Conservation (phyloP, 2,888 invertebrate genomes). For the Acronicta leporina region DNA sequence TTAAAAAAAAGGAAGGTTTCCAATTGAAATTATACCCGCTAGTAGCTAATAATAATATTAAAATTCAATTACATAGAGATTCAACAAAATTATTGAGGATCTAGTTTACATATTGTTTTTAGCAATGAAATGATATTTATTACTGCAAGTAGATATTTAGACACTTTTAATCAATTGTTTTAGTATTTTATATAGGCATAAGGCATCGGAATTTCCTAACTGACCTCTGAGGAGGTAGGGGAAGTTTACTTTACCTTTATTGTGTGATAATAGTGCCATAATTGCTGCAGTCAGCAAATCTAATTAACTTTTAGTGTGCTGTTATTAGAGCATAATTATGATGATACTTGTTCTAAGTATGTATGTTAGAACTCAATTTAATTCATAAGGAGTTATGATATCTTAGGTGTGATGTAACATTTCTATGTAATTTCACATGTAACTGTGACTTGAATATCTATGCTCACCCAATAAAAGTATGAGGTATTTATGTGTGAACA, state of each 20-base stretch:
- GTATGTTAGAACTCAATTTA: background rate
- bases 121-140: too few relatives aligned
- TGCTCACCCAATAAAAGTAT: constrained; percentile 51
- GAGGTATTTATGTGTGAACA: constrained; percentile 49
- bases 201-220: too few relatives aligned
- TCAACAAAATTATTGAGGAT: too few relatives aligned
- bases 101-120: too few relatives aligned
- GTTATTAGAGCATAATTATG: background rate
- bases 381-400: constrained; percentile 15
- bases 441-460: constrained; percentile 28
- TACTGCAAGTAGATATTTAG: too few relatives aligned
- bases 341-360: constrained; percentile 6
- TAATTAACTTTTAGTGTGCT: background rate
- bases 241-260: background rate
- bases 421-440: constrained; percentile 21
- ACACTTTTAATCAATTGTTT: too few relatives aligned
- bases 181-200: too few relatives aligned
- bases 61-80: too few relatives aligned
- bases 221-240: too few relatives aligned
- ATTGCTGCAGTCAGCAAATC: background rate
- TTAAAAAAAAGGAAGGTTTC: too few relatives aligned
- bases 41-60: too few relatives aligned
- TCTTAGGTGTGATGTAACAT: constrained; percentile 32
- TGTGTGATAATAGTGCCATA: background rate
- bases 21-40: too few relatives aligned